Conservation (phyloP, 1,140 invertebrate genomes). For the Drosophila malerkotliana region DNA sequence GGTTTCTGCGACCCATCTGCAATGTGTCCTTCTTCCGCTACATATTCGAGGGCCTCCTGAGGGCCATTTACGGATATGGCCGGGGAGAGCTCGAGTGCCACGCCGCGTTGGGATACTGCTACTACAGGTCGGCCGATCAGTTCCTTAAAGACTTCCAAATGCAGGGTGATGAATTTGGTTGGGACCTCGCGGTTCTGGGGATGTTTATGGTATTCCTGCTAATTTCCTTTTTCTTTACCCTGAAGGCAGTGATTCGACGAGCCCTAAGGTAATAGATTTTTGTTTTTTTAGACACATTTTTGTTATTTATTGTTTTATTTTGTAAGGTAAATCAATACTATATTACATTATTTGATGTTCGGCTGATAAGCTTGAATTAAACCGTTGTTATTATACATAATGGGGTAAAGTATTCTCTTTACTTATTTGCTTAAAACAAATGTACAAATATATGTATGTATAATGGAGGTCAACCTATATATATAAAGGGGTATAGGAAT, state of each 20-base stretch:
- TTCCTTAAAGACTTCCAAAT: slow-evolving; percentile 85
- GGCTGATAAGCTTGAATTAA: too few species aligned
- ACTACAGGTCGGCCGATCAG: slow-evolving; percentile 83
- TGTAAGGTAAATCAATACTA: neutral
- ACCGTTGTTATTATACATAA: too few species aligned
- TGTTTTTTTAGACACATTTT: neutral
- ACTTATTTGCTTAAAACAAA: too few species aligned
- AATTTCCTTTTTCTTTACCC: slow-evolving; percentile 58
- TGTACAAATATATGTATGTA: too few species aligned
- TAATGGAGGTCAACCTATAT: too few species aligned
- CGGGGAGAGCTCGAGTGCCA: slow-evolving; percentile 86
- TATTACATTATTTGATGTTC: neutral
- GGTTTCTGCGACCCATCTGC: slow-evolving; percentile 89
- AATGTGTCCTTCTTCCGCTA: slow-evolving; percentile 92
- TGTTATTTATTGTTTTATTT: neutral
- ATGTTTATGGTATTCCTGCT: slow-evolving; percentile 55
- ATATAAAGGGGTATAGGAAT: too few species aligned
- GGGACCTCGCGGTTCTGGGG: slow-evolving; percentile 50
- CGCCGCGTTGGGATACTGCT: slow-evolving; percentile 76
- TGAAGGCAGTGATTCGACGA: slow-evolving; percentile 57
- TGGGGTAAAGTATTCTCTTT: too few species aligned
- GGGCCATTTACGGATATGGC: slow-evolving; percentile 90
- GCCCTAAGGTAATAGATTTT: slow-evolving; percentile 34
- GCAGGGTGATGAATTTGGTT: slow-evolving; percentile 72
- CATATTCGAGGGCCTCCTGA: slow-evolving; percentile 90